Evolutionary conservation across 2,113 vertebrate species (phyloP).

Genomic region (Sylvicapra grimmia): DNA sequence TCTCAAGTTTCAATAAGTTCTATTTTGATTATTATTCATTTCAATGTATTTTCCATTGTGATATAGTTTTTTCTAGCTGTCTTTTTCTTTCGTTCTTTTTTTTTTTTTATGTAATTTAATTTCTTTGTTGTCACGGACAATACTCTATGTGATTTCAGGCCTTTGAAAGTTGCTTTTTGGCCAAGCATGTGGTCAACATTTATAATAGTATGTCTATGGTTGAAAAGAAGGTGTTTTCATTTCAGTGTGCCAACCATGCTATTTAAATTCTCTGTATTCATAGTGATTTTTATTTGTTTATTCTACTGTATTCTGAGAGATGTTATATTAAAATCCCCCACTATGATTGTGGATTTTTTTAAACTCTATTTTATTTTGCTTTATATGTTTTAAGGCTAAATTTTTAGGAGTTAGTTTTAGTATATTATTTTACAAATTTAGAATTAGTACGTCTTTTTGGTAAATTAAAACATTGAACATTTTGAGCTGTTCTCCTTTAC

Average conservation of each 20-base stretch:
- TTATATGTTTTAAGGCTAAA: neutral
- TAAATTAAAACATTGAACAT: neutral
- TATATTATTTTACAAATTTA: slow-evolving; percentile 13
- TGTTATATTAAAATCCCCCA: neutral
- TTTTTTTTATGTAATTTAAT: neutral
- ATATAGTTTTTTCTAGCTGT: neutral
- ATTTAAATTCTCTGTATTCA: neutral
- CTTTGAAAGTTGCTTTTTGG: neutral
- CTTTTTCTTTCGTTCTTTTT: neutral
- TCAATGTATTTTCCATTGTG: neutral
- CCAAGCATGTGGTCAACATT: neutral
- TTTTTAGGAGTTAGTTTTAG: neutral
- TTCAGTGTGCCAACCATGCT: neutral
- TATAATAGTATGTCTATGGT: neutral
- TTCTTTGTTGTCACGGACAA: neutral
- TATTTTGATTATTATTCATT: neutral
- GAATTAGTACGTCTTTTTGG: neutral
- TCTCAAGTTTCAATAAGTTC: neutral
- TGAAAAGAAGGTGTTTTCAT: neutral
- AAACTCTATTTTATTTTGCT: neutral
- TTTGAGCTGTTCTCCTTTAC: neutral
- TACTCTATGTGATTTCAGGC: neutral
- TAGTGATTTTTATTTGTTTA: neutral
- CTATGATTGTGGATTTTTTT: neutral
- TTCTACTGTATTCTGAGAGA: neutral